phyloP scores from a whole-genome alignment of 2,888 invertebrate genomes.

The Ditula angustiorana region DNA sequence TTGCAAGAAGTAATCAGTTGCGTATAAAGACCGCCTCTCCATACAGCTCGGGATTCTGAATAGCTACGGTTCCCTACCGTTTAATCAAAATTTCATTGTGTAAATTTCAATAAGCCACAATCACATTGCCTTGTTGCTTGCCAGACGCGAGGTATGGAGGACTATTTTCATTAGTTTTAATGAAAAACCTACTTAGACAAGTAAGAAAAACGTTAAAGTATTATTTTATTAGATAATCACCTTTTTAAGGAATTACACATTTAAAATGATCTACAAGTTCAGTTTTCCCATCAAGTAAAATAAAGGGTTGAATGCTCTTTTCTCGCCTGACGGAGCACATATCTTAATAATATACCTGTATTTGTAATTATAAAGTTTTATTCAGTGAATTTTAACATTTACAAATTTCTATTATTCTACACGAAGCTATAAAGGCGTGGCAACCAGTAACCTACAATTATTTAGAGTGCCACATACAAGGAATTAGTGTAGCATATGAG shows the following conservation, averaged over 20 bases:
- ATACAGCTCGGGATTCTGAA: constrained; percentile 20
- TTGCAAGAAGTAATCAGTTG: constrained; percentile 31
- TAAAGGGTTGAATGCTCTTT: no score
- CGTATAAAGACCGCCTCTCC: constrained; percentile 18
- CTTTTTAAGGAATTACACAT: not conserved
- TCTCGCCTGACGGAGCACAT: no score
- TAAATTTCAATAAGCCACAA: constrained; percentile 36
- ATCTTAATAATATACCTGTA: no score
- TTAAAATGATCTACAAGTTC: no score
- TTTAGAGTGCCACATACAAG: not conserved
- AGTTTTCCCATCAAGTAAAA: no score
- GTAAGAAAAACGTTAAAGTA: not conserved
- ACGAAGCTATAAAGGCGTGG: not conserved
- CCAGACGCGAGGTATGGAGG: constrained; percentile 10
- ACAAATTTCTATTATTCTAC: not conserved
- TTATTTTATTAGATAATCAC: not conserved
- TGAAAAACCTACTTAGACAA: not conserved
- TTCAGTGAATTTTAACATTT: not conserved
- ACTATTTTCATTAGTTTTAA: constrained; percentile 15
- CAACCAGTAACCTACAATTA: not conserved
- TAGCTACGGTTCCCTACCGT: constrained; percentile 24
- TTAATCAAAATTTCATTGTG: constrained; percentile 37
- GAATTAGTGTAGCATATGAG: not conserved
- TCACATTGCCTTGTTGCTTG: constrained; percentile 26
- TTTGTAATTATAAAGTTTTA: no score